Conservation (phyloP, 2,797 vertebrate species). For the Lepidocolaptes lacrymiger region DNA sequence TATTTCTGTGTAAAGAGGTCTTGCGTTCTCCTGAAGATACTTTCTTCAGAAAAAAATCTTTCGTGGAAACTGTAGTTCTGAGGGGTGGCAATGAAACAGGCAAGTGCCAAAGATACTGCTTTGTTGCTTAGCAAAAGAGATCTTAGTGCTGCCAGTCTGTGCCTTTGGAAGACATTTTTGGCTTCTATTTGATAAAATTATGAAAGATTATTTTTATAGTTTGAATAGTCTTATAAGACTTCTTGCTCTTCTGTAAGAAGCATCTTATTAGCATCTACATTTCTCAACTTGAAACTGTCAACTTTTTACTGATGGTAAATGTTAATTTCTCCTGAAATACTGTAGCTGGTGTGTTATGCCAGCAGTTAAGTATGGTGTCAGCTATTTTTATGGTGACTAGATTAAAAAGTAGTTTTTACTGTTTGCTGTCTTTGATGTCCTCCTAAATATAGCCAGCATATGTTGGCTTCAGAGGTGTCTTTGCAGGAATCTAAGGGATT, state of each 20-base stretch:
- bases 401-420: constrained; percentile 9
- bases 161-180: neutral
- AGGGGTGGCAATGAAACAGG: neutral
- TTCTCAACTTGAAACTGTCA: neutral
- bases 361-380: neutral
- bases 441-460: neutral
- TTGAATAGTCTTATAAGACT: neutral
- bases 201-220: neutral
- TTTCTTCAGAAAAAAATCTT: neutral
- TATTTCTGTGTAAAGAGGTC: neutral
- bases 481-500: neutral
- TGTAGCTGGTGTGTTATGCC: neutral
- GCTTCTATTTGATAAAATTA: neutral
- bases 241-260: neutral
- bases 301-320: neutral
- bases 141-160: neutral
- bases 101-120: neutral
- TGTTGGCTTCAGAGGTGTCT: neutral
- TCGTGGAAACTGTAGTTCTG: neutral
- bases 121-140: neutral
- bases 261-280: neutral
- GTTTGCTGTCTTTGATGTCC: neutral
- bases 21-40: neutral
- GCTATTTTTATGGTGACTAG: constrained; percentile 15
- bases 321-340: neutral